Base-by-base conservation (phyloP, 1,140 invertebrate species). In the Pogonomyrmex californicus region DNA sequence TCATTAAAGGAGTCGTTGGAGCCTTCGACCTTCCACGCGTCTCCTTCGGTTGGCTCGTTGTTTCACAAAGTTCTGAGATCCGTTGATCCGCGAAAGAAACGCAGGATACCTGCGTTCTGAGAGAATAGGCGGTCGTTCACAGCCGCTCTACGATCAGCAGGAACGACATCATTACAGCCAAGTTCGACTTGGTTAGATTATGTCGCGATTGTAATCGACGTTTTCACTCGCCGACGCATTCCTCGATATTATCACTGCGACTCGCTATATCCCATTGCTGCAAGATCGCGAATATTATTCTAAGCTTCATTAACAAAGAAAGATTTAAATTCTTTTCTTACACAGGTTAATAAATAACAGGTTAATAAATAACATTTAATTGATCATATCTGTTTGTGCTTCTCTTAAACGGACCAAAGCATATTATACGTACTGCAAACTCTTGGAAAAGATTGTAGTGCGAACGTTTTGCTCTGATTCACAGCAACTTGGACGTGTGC, bases 91-190 rank as follows among this genome's bases (percentile, higher is more conserved):
- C 65, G 49, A 58, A 63, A 65, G 23, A 70, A 62, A 33, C 17
- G 54, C 23, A 83, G 54, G 76, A 77, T 83, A 83, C 30, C 51
- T 47, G 77, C 33, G 54, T 56, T 70, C 54, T 79, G 10, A 4
- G 49, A 6, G 38, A 75, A 90, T 77, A 60, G 88, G 49, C 56
- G 51, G 44, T 60, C 71, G 77, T 88, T 86, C 76, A 62, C 78
- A 58, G 70, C 38, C 23, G 23, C 54, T 58, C 56, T 68, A 63
- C 36, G 47, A 71, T 12, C 51, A 41, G 56, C 60, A 58, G 54
- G 49, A 75, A 90, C 75, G 36, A 38, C 62, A 51, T 88, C 71
- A 62, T 90, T 90, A 86, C 87, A 60, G 38, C 6, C 58, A 54
- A 88, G 87, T 89, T 89, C 66, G 51, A 68, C 30, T 56, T 56